Evolutionary conservation across 2,888 invertebrate genomes (phyloP).

Genomic region (Penaeus monodon): DNA sequence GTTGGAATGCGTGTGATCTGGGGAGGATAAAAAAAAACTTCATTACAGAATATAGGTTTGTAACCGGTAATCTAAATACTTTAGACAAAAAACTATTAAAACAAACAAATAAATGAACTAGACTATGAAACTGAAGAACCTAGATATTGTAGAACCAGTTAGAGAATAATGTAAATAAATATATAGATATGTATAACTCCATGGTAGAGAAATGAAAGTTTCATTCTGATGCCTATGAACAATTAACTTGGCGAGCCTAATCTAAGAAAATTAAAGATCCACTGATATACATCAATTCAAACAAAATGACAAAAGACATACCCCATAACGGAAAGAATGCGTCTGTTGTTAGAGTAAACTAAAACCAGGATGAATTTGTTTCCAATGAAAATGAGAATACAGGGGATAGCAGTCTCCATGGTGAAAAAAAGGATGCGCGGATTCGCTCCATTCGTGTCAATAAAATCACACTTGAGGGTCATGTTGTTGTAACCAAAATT

Average conservation of each 20-base stretch:
- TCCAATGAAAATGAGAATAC: slow-evolving; percentile 58
- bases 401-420: slow-evolving; percentile 59
- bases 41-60: not conserved
- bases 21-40: not conserved
- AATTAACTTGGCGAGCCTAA: too few relatives aligned
- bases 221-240: too few relatives aligned
- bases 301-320: not conserved
- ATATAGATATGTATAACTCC: too few relatives aligned
- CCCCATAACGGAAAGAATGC: slow-evolving; percentile 30
- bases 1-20: slow-evolving; percentile 42
- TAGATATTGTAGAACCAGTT: too few relatives aligned
- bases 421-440: slow-evolving; percentile 57
- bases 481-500: slow-evolving; percentile 54
- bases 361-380: slow-evolving; percentile 58
- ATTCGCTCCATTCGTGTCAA: not conserved
- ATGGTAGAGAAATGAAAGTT: too few relatives aligned
- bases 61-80: too few relatives aligned
- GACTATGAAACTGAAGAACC: too few relatives aligned
- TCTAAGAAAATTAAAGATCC: too few relatives aligned
- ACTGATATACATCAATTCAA: too few relatives aligned
- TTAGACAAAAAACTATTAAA: too few relatives aligned
- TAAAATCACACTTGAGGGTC: slow-evolving; percentile 62
- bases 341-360: slow-evolving; percentile 45
- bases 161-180: too few relatives aligned
- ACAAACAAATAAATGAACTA: too few relatives aligned